Evolutionary conservation across 53 echinoderm and acorn worm species (phyloP), one percentile per base, ranked within the genome.

Genomic region (Zoroaster sp.): DNA sequence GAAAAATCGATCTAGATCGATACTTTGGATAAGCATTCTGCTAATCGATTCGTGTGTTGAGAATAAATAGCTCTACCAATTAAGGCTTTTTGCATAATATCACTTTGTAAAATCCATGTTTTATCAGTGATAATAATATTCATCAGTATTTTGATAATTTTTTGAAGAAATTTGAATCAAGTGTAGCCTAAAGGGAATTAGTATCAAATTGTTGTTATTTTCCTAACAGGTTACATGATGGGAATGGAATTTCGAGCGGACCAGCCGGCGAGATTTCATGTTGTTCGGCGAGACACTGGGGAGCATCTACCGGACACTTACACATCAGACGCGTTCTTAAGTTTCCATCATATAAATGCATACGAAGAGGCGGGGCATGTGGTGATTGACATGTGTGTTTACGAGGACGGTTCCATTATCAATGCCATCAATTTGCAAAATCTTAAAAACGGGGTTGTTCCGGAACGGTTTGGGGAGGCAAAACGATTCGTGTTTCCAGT

Each of bases 271-370:
- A 93, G 77, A 52, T 95, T 97, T 44, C 87, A 92, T 87, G 36
- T 97, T 25, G 42, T 95, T 38, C 83, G 74, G 15, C 90, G 94
- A 33, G 82, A 79, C 12, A 91, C 90, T 20, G 97, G 97, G 4
- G 47, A 90, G 31, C 40, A 87, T 10, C 45, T 94, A 13, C 41
- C 78, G 17, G 78, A 81, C 5, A 30, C 20, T 12, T 94, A 93
- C 86, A 78, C 52, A n/a, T 81, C 94, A 1, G 74, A 87, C 25
- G 83, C 94, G 3, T 93, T 96, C 74, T 89, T 96, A 53, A 87
- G 87, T 72, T 96, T 96, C 72, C 96, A 96, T 72, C 93, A 94
- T 72, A 87, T 91, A 54, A 96, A 96, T 35, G 93, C 96, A 0
- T 96, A 89, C 80, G 96, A 96, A 77, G 93, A 90, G 11, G 88